Conservation (phyloP, 2,888 invertebrate genomes). For the Polymixis flavicincta region DNA sequence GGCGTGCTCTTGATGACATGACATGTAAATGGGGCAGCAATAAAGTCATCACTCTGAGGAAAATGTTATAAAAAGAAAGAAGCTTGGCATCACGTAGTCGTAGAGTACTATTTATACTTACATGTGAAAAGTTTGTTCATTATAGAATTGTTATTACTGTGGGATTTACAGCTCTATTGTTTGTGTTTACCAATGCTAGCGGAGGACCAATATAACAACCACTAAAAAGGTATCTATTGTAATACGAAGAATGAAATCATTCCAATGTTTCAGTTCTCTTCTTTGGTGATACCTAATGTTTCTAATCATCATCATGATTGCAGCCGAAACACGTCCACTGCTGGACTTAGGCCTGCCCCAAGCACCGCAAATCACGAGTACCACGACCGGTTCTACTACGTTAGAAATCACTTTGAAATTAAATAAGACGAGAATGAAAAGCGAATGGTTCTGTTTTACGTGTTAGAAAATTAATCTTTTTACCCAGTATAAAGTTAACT, state of each 20-base stretch:
- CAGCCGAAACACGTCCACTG: too few relatives aligned
- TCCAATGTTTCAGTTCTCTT: not conserved
- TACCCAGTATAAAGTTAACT: not conserved
- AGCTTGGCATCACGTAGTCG: not conserved
- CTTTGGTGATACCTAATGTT: too few relatives aligned
- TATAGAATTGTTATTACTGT: not conserved
- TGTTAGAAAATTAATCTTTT: not conserved
- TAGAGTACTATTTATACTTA: not conserved
- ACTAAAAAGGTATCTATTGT: too few relatives aligned
- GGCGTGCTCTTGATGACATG: conserved; percentile 11
- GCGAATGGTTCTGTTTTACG: too few relatives aligned
- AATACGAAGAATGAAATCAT: not conserved
- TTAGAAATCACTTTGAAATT: too few relatives aligned
- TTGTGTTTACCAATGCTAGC: not conserved
- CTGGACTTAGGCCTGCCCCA: too few relatives aligned
- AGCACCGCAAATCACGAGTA: too few relatives aligned
- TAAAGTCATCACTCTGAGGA: not conserved
- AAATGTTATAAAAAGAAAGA: conserved; percentile 1
- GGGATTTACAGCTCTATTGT: not conserved
- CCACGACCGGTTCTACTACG: too few relatives aligned
- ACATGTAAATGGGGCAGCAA: not conserved
- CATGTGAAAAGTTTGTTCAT: not conserved
- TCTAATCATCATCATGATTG: too few relatives aligned
- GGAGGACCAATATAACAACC: too few relatives aligned
- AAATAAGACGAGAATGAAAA: too few relatives aligned